A percentile compares a stretch with the other conserved stretches of the same genome.
These are phyloP conservation scores for Chrysochloris asiatica DNA, from an alignment of 2,113 vertebrate genomes.

Conservation along the genomic window DNA sequence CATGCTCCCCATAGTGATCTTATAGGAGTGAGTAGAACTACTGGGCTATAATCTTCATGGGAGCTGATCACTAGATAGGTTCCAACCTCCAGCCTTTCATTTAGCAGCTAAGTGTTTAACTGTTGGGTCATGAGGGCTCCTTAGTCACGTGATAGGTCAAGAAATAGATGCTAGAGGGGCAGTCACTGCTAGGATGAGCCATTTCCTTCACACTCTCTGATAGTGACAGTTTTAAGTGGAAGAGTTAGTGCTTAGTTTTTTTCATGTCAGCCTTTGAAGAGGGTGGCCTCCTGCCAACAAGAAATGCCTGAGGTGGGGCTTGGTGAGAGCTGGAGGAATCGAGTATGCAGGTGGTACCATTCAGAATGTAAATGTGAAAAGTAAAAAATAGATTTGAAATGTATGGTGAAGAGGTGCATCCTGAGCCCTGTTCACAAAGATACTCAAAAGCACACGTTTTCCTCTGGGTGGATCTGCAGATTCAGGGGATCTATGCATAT, in stretches of 20 bases:
- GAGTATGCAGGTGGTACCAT: not conserved
- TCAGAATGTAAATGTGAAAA: conserved; percentile 37
- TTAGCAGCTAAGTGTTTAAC: not conserved
- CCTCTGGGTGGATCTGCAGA: conserved; percentile 40
- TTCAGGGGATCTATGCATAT: not conserved
- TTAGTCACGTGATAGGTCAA: not conserved
- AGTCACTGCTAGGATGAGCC: not conserved
- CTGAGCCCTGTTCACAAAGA: not conserved
- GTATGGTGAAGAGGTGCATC: not conserved
- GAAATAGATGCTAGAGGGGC: not conserved
- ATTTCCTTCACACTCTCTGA: not conserved
- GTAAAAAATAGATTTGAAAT: not conserved
- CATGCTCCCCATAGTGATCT: no score
- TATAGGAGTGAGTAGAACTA: not conserved
- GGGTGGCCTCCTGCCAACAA: not conserved
- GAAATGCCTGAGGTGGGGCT: conserved; percentile 21
- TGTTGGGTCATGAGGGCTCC: not conserved
- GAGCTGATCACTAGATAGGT: not conserved
- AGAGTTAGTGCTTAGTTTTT: not conserved
- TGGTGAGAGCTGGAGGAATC: not conserved
- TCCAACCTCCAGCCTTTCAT: not conserved
- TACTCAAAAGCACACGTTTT: not conserved
- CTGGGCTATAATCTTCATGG: not conserved
- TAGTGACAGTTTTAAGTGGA: conserved; percentile 25
- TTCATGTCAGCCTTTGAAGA: conserved; percentile 41